Conservation (phyloP, 2,888 invertebrate species). For the Nemapogon koenigi region DNA sequence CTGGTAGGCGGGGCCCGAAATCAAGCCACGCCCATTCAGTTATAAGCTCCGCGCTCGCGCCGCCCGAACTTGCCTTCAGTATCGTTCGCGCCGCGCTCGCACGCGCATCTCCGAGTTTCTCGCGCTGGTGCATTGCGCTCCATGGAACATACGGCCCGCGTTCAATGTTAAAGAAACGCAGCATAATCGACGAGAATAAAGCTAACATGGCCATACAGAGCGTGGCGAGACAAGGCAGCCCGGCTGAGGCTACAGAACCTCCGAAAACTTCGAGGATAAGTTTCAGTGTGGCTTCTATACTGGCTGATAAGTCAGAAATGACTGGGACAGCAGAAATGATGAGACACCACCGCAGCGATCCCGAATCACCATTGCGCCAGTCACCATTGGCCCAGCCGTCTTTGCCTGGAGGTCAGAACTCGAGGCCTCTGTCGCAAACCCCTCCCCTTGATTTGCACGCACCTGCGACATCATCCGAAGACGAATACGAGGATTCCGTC, state of each 20-base stretch:
- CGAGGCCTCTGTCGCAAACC: conserved; percentile 46
- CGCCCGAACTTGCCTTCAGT: conserved; percentile 32
- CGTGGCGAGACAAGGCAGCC: conserved; percentile 70
- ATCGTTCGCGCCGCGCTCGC: conserved; percentile 56
- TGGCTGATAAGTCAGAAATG: conserved; percentile 80
- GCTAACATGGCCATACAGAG: conserved; percentile 75
- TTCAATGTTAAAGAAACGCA: conserved; percentile 71
- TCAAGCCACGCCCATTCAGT: conserved; percentile 17
- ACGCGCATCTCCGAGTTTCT: conserved; percentile 47
- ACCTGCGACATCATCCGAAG: conserved; percentile 60
- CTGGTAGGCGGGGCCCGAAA: conserved; percentile 30
- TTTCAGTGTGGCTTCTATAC: conserved; percentile 88
- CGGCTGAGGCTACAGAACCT: conserved; percentile 67
- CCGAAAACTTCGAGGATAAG: conserved; percentile 73
- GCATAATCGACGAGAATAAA: conserved; percentile 46
- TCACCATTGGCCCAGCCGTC: conserved; percentile 54
- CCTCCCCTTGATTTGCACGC: conserved; percentile 56
- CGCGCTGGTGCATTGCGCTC: conserved; percentile 31
- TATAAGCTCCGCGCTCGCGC: conserved; percentile 27
- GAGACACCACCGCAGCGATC: conserved; percentile 57
- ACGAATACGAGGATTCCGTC: conserved; percentile 74
- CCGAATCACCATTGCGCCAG: conserved; percentile 52
- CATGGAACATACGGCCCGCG: conserved; percentile 53
- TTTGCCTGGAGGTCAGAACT: conserved; percentile 46
- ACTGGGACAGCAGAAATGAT: conserved; percentile 54